phyloP scores from a whole-genome alignment of 2,113 vertebrate species.

The Caracal caracal region DNA sequence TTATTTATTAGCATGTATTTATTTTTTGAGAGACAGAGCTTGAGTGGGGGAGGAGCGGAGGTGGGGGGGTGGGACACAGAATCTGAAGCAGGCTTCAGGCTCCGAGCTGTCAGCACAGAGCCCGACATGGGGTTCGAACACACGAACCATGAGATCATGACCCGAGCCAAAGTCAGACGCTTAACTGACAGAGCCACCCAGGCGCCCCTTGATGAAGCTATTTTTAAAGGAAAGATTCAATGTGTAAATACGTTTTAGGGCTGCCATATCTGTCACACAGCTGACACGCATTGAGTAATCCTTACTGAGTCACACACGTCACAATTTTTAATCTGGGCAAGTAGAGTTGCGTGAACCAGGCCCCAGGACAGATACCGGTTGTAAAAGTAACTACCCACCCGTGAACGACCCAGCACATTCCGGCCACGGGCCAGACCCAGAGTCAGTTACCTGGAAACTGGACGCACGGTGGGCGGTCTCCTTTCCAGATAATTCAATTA shows the following conservation, averaged over 20 bases:
- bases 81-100: too few relatives aligned
- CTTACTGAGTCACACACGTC: not conserved
- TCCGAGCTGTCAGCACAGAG: too few relatives aligned
- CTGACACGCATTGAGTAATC: not conserved
- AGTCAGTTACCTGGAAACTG: not conserved
- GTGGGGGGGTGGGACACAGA: too few relatives aligned
- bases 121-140: too few relatives aligned
- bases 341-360: not conserved
- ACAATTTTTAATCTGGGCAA: not conserved
- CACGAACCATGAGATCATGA: too few relatives aligned
- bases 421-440: not conserved
- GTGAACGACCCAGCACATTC: not conserved
- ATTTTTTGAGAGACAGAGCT: too few relatives aligned
- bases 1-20: too few relatives aligned
- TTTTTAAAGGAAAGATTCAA: not conserved
- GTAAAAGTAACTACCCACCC: not conserved
- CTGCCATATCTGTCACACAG: not conserved
- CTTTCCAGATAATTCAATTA: not conserved
- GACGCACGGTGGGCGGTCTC: not conserved
- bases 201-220: not conserved
- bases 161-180: too few relatives aligned
- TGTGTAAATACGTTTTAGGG: not conserved
- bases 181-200: too few relatives aligned
- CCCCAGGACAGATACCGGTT: not conserved
- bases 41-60: too few relatives aligned